Conservation (phyloP, 2,888 invertebrate genomes). For the Itoplectis maculator region DNA sequence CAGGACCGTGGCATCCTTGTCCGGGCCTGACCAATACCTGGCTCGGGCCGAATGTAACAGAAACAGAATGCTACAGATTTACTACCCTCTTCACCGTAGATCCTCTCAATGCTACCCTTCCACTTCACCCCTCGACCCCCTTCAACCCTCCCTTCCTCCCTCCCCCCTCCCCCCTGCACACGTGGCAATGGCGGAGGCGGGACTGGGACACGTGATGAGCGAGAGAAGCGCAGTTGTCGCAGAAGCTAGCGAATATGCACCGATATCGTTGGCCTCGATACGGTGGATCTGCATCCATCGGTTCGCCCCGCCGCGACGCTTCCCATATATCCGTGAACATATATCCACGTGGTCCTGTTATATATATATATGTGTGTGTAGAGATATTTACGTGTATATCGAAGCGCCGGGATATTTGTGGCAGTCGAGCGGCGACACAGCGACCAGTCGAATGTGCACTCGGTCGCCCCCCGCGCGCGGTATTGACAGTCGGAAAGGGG, state of each 20-base stretch:
- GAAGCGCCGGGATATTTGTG: conserved; percentile 24
- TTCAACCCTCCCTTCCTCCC: too few relatives aligned
- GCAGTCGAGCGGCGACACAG: not conserved
- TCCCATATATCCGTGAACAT: conserved; percentile 17
- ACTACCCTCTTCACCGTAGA: too few relatives aligned
- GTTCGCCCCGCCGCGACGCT: conserved; percentile 22
- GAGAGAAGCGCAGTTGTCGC: not conserved
- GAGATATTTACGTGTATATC: conserved; percentile 9
- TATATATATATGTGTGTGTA: too few relatives aligned
- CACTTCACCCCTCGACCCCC: too few relatives aligned
- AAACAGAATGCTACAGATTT: too few relatives aligned
- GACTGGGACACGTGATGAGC: conserved; percentile 2
- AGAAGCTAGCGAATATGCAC: not conserved
- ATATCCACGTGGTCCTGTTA: too few relatives aligned
- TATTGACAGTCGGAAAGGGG: conserved; percentile 50
- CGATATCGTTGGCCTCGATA: conserved; percentile 31
- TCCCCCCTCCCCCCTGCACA: not conserved
- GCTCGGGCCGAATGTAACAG: too few relatives aligned
- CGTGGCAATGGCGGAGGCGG: not conserved
- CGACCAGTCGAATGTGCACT: conserved; percentile 34
- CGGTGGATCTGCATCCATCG: conserved; percentile 57
- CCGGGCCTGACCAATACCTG: too few relatives aligned
- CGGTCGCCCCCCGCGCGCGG: not conserved
- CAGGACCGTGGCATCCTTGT: too few relatives aligned
- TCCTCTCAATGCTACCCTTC: too few relatives aligned